phyloP scores from a whole-genome alignment of 2,113 vertebrate genomes.

The Periophthalmus modestus region DNA sequence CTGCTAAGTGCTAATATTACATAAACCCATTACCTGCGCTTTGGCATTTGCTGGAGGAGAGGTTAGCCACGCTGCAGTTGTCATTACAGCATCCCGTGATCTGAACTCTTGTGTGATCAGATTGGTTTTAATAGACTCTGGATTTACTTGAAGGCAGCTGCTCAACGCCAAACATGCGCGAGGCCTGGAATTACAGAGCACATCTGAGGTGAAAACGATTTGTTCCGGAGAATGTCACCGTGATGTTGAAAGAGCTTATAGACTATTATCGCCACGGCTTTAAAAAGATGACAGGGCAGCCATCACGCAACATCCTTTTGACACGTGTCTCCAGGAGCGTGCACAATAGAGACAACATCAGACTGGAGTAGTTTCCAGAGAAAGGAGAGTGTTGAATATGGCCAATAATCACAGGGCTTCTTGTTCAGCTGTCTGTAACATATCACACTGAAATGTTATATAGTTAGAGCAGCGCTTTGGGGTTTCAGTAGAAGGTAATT shows the following conservation, averaged over 20 bases:
- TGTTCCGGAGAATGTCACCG: slow-evolving; percentile 79
- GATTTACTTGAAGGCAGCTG: slow-evolving; percentile 74
- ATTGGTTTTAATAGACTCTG: slow-evolving; percentile 79
- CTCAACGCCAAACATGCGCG: slow-evolving; percentile 74
- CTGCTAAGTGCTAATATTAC: slow-evolving; percentile 82
- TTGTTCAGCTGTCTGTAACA: slow-evolving; percentile 23
- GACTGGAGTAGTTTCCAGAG: slow-evolving; percentile 44
- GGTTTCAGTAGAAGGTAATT: neutral
- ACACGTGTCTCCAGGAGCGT: slow-evolving; percentile 50
- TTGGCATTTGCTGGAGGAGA: slow-evolving; percentile 80
- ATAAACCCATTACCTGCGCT: slow-evolving; percentile 78
- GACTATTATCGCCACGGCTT: slow-evolving; percentile 70
- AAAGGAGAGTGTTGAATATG: slow-evolving; percentile 50
- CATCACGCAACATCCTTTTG: slow-evolving; percentile 47
- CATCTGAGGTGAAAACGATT: slow-evolving; percentile 76
- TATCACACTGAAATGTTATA: slow-evolving; percentile 9
- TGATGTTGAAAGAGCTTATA: slow-evolving; percentile 65
- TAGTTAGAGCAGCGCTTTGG: neutral
- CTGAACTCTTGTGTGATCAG: slow-evolving; percentile 78
- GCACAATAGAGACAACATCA: slow-evolving; percentile 51
- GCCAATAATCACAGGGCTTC: slow-evolving; percentile 29
- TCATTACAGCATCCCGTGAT: slow-evolving; percentile 78
- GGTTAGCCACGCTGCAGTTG: slow-evolving; percentile 78
- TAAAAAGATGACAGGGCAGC: slow-evolving; percentile 67
- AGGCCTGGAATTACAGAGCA: slow-evolving; percentile 74